These are phyloP conservation scores for Latrodectus hesperus DNA, from an alignment of 2,888 invertebrate genomes.

Conservation along the genomic window DNA sequence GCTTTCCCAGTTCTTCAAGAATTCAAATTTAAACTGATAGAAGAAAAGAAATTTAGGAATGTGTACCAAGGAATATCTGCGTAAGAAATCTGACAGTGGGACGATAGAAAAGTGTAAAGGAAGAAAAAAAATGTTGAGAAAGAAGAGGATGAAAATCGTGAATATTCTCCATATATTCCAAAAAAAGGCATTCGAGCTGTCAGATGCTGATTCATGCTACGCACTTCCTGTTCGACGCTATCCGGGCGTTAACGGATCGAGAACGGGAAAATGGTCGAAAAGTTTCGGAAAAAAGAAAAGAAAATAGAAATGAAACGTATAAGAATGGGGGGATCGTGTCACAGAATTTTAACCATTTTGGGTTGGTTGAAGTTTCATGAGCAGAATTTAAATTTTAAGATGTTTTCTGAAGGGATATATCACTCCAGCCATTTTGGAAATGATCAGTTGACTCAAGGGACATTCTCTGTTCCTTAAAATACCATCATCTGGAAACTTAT, in stretches of 20 bases:
- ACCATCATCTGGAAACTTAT: too few species aligned
- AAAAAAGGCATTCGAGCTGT: constrained; percentile 43
- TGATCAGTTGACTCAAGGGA: too few species aligned
- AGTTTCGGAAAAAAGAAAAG: constrained; percentile 12
- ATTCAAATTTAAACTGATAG: too few species aligned
- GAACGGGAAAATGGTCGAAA: constrained; percentile 18
- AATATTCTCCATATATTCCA: constrained; percentile 48
- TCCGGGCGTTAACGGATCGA: constrained; percentile 6
- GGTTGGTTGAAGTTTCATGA: not conserved
- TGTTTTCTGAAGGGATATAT: not conserved
- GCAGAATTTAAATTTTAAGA: constrained; percentile 5
- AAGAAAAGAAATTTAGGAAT: too few species aligned
- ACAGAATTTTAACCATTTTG: constrained; percentile 2
- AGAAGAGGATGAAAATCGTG: constrained; percentile 6
- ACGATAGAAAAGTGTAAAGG: not conserved
- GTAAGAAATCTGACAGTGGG: not conserved
- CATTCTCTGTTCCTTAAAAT: too few species aligned
- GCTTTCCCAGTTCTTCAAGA: too few species aligned
- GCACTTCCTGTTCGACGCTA: constrained; percentile 32
- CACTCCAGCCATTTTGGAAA: not conserved
- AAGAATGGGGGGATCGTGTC: constrained; percentile 4
- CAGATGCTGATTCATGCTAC: constrained; percentile 29
- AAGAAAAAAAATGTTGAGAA: not conserved
- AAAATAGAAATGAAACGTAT: constrained; percentile 6
- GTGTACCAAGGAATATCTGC: too few species aligned